Base-by-base conservation (phyloP, 1,140 invertebrate species). In the Heliothis virescens region DNA sequence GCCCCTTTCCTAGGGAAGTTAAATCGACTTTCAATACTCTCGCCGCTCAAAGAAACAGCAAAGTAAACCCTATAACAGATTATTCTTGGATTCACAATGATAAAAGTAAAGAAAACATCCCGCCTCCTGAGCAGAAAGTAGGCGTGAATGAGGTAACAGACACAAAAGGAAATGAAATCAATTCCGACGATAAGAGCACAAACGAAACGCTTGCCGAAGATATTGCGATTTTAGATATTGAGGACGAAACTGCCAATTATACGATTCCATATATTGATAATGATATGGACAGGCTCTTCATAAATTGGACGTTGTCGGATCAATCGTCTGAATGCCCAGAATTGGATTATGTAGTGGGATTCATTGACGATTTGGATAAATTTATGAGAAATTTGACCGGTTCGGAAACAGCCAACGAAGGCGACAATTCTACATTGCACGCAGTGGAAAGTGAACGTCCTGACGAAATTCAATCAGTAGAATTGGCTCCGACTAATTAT, bases 1-100 rank as follows among this genome's bases (percentile, higher is more conserved):
- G 82, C 7, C 86, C 90, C 13, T 93, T 93, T 83, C 72, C 86
- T 72, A 79, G 83, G 41, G 90, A 91, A 41, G 87, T 92, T 0
- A 87, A 86, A 81, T 34, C 79, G 1, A 82, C 85, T 9, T 91
- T 87, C 67, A 88, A 87, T 79, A 79, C 59, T 29, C 73, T 87
- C n/a, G 67, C 15, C 16, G 55, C 83, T 60, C 53, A 57, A 34
- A 71, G 60, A 13, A 73, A 52, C 7, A 50, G 15, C 15, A 65
- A 79, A 67, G 62, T 47, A 65, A 53, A 60, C 18, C 57, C 55
- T 53, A 47, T 41, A 2, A 18, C 34, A 41, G 62, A 47, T 63
- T 65, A 77, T 21, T 63, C 53, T 15, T 72, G 52, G 53, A 72
- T 26, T 11, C 34, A 12, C 21, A 13, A 47, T 1, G 47, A 34